Evolutionary conservation across 2,113 vertebrate species (phyloP).

Genomic region (Thymallus thymallus): DNA sequence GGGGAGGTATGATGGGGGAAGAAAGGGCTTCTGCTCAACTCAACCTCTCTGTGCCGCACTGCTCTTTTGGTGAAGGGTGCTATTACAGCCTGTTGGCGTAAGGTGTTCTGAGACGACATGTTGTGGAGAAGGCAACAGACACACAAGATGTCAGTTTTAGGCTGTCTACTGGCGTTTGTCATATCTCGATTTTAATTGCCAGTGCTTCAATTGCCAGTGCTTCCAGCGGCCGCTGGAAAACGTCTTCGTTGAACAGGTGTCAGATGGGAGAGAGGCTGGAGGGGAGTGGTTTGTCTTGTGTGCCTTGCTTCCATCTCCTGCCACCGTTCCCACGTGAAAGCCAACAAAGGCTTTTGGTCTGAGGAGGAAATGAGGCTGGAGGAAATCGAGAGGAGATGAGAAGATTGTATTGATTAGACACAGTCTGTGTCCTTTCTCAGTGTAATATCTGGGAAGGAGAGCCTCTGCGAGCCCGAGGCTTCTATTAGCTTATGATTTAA

Average conservation of each 20-base stretch:
- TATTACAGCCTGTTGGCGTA: too few species aligned
- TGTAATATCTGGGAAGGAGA: background rate
- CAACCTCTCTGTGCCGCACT: background rate
- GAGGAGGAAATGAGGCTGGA: background rate
- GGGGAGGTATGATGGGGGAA: too few species aligned
- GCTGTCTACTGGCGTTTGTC: too few species aligned
- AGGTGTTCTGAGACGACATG: too few species aligned
- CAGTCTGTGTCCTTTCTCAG: background rate
- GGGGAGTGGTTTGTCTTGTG: background rate
- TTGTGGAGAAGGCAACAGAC: too few species aligned
- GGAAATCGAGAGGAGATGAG: background rate
- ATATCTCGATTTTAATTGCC: too few species aligned
- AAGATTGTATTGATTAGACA: conserved; percentile 7
- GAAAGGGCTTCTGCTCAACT: too few species aligned
- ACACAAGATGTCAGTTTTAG: too few species aligned
- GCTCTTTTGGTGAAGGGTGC: background rate
- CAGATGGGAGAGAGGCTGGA: background rate
- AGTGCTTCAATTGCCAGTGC: too few species aligned
- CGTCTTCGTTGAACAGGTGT: background rate
- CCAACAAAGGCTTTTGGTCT: background rate
- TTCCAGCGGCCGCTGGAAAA: too few species aligned
- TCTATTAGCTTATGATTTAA: too few species aligned
- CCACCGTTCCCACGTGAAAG: background rate
- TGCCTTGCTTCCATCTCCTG: background rate
- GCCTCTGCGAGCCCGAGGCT: background rate